phyloP scores from a whole-genome alignment of 92 coral and sea anemone species.

The Porites rus region DNA sequence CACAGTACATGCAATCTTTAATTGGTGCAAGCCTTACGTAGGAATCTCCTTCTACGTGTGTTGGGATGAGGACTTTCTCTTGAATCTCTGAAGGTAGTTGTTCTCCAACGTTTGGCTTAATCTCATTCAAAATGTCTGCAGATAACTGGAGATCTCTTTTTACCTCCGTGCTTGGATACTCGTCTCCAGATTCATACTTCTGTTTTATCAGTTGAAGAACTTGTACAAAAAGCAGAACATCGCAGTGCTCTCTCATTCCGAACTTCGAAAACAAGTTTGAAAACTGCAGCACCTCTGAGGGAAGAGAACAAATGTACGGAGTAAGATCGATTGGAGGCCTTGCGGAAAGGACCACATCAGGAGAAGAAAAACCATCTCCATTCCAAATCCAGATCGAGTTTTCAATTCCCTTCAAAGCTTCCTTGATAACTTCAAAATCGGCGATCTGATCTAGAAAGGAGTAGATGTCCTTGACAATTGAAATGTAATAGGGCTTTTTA shows the following conservation, averaged over 20 bases:
- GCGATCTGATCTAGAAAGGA: conserved; percentile 28
- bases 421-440: conserved; percentile 13
- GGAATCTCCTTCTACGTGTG: too few species aligned
- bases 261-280: conserved; percentile 12
- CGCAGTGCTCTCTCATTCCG: conserved; percentile 39
- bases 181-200: conserved; percentile 8
- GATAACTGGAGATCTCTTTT: conserved; percentile 59
- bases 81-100: not conserved
- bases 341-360: conserved; percentile 27
- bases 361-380: conserved; percentile 70
- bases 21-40: too few species aligned
- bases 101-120: conserved; percentile 26
- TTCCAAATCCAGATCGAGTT: conserved; percentile 70
- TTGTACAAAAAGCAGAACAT: conserved; percentile 18
- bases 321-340: conserved; percentile 61
- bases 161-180: conserved; percentile 6
- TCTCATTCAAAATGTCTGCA: conserved; percentile 47
- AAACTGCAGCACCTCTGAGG: conserved; percentile 32
- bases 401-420: conserved; percentile 29
- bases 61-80: too few species aligned
- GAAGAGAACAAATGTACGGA: conserved; percentile 53
- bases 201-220: conserved; percentile 29
- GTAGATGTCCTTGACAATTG: conserved; percentile 54
- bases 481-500: conserved; percentile 67
- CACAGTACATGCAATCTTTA: too few species aligned